A percentile compares a stretch with the other conserved stretches of the same genome.
Conservation (phyloP, 2,113 vertebrate genomes). For the Notiomystis cincta region DNA sequence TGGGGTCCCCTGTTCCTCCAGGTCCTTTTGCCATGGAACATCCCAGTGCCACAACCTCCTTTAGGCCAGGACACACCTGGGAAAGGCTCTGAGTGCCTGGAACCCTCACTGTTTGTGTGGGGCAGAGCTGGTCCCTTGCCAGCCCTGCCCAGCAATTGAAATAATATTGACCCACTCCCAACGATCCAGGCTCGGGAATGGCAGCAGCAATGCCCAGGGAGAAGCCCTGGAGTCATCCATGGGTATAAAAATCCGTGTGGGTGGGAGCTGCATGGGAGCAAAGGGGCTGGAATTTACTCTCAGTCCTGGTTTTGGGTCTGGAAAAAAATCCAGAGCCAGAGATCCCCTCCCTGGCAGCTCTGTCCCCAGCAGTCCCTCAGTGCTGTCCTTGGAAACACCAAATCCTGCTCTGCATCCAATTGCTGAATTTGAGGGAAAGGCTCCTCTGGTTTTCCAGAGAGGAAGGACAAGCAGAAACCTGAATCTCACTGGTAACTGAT, state of each 20-base stretch:
- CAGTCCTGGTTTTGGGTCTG: background rate
- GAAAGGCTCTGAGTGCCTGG: too few relatives aligned
- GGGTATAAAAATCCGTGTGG: rapidly evolving
- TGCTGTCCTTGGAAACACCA: background rate
- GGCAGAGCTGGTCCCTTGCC: too few relatives aligned
- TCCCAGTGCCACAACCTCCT: too few relatives aligned
- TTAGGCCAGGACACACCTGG: too few relatives aligned
- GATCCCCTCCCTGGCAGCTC: background rate
- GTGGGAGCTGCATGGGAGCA: background rate
- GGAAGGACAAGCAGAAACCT: background rate
- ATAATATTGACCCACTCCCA: rapidly evolving
- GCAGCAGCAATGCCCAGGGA: background rate
- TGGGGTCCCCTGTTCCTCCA: background rate
- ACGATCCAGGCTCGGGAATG: rapidly evolving
- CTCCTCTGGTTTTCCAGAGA: background rate
- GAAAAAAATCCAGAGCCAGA: background rate
- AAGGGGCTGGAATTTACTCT: background rate
- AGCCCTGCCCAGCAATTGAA: rapidly evolving
- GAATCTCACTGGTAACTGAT: background rate
- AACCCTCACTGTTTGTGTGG: too few relatives aligned
- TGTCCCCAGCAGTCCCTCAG: background rate
- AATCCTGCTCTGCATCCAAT: background rate
- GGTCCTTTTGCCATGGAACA: rapidly evolving
- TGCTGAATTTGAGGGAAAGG: background rate
- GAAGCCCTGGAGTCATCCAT: background rate